Percentiles rank a stretch among this genome's conserved stretches.
Conservation (phyloP, 2,888 invertebrate species). For the Atrina japonica region DNA sequence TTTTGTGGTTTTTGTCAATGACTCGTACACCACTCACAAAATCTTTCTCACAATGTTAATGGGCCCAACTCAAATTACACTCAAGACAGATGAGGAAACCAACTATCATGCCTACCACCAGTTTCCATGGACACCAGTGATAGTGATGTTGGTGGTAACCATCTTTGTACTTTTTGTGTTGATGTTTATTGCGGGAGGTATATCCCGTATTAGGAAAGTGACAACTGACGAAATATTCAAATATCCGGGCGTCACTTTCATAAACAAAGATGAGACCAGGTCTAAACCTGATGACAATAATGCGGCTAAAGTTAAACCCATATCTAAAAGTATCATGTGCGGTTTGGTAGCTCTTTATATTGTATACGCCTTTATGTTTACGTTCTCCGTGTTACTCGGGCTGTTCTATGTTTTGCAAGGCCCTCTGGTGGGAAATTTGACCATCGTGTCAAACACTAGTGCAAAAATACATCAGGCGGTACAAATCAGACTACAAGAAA, state of each 20-base stretch:
- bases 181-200: constrained; percentile 3
- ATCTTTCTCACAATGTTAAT: constrained; percentile 66
- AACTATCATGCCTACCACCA: constrained; percentile 17
- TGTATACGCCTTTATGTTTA: constrained; percentile 70
- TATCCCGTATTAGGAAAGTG: constrained; percentile 21
- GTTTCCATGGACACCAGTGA: constrained; percentile 65
- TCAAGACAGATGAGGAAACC: constrained; percentile 17
- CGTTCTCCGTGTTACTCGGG: constrained; percentile 70
- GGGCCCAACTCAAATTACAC: constrained; percentile 57
- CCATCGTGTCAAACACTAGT: constrained; percentile 62
- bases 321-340: constrained; percentile 58
- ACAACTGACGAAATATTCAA: constrained; percentile 26
- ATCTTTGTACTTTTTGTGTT: constrained; percentile 16
- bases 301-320: constrained; percentile 21
- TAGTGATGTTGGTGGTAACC: constrained; percentile 48
- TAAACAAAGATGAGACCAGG: constrained; percentile 32
- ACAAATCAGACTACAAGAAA: constrained; percentile 55
- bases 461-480: constrained; percentile 64
- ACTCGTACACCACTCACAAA: constrained; percentile 63
- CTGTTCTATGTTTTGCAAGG: constrained; percentile 68
- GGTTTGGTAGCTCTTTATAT: constrained; percentile 66
- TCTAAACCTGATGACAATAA: constrained; percentile 20
- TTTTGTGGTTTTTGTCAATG: constrained; percentile 67
- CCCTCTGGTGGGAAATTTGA: constrained; percentile 57
- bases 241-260: constrained; percentile 25